Evolutionary conservation across 2,797 vertebrate species (phyloP).

Genomic region (Novumbra hubbsi): DNA sequence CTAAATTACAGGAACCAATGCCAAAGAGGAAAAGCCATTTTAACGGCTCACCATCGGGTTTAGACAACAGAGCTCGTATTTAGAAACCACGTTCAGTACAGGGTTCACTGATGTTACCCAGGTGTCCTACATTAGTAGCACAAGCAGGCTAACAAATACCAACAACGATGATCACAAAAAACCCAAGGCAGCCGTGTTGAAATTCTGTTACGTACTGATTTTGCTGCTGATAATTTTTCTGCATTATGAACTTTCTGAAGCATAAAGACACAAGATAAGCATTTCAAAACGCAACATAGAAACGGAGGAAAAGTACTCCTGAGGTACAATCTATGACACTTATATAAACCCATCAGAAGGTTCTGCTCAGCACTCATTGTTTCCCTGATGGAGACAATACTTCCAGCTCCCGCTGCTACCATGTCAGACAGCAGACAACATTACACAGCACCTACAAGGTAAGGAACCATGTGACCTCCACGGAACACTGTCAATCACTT

Average conservation of each 20-base stretch:
- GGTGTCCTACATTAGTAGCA: not conserved
- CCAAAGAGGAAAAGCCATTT: constrained; percentile 1
- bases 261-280: not conserved
- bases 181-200: no score
- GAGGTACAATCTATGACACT: constrained; percentile 38
- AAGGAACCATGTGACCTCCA: constrained; percentile 60
- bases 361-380: constrained; percentile 48
- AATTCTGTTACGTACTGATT: not conserved
- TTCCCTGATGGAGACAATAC: constrained; percentile 58
- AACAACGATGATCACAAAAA: not conserved
- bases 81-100: constrained; percentile 25
- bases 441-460: constrained; percentile 52
- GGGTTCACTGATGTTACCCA: constrained; percentile 50
- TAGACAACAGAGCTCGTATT: constrained; percentile 6
- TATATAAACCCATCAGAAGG: constrained; percentile 28
- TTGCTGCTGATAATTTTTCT: not conserved
- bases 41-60: not conserved
- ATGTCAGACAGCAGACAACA: constrained; percentile 43
- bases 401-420: constrained; percentile 60
- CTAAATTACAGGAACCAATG: not conserved
- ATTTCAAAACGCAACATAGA: not conserved
- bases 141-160: not conserved
- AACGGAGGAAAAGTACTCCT: constrained; percentile 22
- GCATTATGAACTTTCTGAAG: not conserved
- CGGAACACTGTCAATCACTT: constrained; percentile 50